phyloP scores from a whole-genome alignment of 1,140 invertebrate genomes.

The Monochamus saltuarius region DNA sequence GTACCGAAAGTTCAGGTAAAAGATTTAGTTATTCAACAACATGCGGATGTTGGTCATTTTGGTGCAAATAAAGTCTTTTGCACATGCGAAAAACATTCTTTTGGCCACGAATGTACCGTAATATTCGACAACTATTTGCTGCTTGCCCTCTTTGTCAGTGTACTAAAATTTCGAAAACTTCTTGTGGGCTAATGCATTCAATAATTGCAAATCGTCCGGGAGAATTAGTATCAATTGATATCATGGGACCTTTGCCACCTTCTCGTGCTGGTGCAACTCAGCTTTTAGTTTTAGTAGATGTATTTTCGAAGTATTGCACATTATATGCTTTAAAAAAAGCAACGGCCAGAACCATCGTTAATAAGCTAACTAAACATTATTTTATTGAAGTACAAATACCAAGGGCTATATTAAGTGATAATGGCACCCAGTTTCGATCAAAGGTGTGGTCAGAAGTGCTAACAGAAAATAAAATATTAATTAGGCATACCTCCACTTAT shows the following conservation, averaged over 20 bases:
- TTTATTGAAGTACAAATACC: neutral
- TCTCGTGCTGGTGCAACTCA: slow-evolving; percentile 1
- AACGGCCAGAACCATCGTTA: neutral
- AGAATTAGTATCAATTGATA: slow-evolving; percentile 2
- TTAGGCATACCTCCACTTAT: slow-evolving; percentile 1
- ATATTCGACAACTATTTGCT: neutral
- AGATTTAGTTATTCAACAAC: slow-evolving; percentile 3
- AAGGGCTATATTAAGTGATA: neutral
- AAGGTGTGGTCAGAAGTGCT: neutral
- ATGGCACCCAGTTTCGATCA: neutral
- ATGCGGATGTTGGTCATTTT: slow-evolving; percentile 12
- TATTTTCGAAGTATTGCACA: neutral
- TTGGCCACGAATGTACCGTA: slow-evolving; percentile 2
- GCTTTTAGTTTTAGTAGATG: slow-evolving; percentile 5
- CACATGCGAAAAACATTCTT: neutral
- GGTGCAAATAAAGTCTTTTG: neutral
- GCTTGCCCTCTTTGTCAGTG: neutral
- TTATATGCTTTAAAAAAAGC: slow-evolving; percentile 3
- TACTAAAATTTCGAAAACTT: slow-evolving; percentile 1
- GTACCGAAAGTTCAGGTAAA: neutral
- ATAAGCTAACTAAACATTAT: neutral
- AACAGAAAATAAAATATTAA: neutral
- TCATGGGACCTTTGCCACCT: slow-evolving; percentile 5
- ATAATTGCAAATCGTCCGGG: neutral
- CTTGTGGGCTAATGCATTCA: neutral